phyloP scores from a whole-genome alignment of 2,113 vertebrate genomes.

The Chrysemys picta region DNA sequence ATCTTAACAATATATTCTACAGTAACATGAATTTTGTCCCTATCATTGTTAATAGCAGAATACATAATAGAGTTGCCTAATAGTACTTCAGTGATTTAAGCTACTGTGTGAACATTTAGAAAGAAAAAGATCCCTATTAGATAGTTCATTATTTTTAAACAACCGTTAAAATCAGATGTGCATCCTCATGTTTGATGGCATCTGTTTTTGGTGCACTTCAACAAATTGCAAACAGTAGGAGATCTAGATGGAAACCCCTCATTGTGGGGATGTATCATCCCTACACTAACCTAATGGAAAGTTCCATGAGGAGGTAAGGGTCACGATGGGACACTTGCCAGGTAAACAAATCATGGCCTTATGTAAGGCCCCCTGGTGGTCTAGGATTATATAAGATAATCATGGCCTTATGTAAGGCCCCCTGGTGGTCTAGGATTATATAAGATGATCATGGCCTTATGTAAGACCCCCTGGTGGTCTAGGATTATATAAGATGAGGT shows the following conservation, averaged over 20 bases:
- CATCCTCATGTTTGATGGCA: not conserved
- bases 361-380: too few species aligned
- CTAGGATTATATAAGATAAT: too few species aligned
- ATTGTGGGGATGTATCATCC: too few species aligned
- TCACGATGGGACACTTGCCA: too few species aligned
- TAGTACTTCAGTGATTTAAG: not conserved
- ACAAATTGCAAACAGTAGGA: not conserved
- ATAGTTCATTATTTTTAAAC: not conserved
- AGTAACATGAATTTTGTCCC: not conserved
- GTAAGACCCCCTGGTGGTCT: too few species aligned
- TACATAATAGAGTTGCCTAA: not conserved
- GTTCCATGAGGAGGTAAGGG: too few species aligned
- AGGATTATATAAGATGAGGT: too few species aligned
- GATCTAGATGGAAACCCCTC: not conserved
- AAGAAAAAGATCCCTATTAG: not conserved
- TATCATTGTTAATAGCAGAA: not conserved
- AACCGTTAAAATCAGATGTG: not conserved
- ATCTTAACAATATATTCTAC: not conserved
- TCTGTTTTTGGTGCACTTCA: not conserved
- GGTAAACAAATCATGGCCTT: too few species aligned
- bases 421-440: too few species aligned
- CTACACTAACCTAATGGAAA: too few species aligned
- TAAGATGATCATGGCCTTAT: too few species aligned
- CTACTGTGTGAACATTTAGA: not conserved
- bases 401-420: too few species aligned